Evolutionary conservation across 2,113 vertebrate genomes (phyloP).

Genomic region (Oryctolagus cuniculus): mOryCun1.1 NC_091437.1:54672001-54672500

Average conservation of each 20-base stretch:
- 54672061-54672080: conserved; percentile 67
- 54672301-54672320: conserved; percentile 86
- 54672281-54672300: conserved; percentile 83
- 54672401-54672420: conserved; percentile 80
- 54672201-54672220: conserved; percentile 83
- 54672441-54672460: conserved; percentile 85
- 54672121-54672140: conserved; percentile 70
- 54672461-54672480: conserved; percentile 91
- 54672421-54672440: conserved; percentile 89
- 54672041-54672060: conserved; percentile 60
- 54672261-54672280: conserved; percentile 84
- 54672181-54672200: conserved; percentile 76
- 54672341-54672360: conserved; percentile 86
- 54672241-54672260: conserved; percentile 82
- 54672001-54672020: conserved; percentile 32
- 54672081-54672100: conserved; percentile 65
- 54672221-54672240: conserved; percentile 84
- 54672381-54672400: conserved; percentile 86
- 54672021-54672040: conserved; percentile 67
- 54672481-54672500: conserved; percentile 86
- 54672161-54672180: conserved; percentile 66
- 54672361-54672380: conserved; percentile 86
- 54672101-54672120: conserved; percentile 74
- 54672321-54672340: conserved; percentile 88
- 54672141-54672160: conserved; percentile 68